These are phyloP conservation scores for Phlogophora meticulosa DNA, from an alignment of 2,888 invertebrate genomes.

Conservation along the genomic window DNA sequence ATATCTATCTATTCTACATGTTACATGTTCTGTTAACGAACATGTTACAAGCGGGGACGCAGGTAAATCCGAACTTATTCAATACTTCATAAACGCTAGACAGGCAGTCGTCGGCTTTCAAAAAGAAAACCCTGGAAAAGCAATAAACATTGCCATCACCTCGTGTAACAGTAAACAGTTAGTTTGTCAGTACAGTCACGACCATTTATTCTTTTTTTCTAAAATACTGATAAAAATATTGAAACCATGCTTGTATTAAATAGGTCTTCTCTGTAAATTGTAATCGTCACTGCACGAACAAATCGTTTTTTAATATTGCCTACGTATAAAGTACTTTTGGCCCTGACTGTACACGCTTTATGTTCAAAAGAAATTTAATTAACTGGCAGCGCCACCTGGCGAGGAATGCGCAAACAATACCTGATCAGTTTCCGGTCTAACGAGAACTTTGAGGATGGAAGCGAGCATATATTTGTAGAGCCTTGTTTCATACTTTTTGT, in stretches of 20 bases:
- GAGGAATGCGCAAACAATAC: constrained; percentile 26
- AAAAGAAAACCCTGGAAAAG: background rate
- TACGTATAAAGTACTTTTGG: too few species aligned
- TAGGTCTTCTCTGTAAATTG: too few species aligned
- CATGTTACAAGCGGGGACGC: too few species aligned
- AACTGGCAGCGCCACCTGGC: constrained; percentile 24
- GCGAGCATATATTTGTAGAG: constrained; percentile 36
- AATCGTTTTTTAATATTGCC: too few species aligned
- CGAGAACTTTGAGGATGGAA: constrained; percentile 31
- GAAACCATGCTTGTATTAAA: too few species aligned
- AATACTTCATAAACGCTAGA: too few species aligned
- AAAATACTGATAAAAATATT: too few species aligned
- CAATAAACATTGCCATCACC: constrained; percentile 4
- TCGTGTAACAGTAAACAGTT: constrained; percentile 14
- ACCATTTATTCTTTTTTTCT: too few species aligned
- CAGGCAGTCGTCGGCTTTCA: background rate
- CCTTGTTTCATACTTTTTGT: constrained; percentile 18
- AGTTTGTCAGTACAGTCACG: constrained; percentile 14
- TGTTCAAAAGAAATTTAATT: constrained; percentile 48
- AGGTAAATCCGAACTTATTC: too few species aligned
- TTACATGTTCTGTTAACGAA: too few species aligned
- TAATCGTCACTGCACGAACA: too few species aligned
- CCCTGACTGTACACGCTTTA: too few species aligned
- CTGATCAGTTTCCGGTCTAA: constrained; percentile 37
- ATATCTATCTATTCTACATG: background rate